Conservation (phyloP, 2,888 invertebrate species). For the Linnaemya tessellans region DNA sequence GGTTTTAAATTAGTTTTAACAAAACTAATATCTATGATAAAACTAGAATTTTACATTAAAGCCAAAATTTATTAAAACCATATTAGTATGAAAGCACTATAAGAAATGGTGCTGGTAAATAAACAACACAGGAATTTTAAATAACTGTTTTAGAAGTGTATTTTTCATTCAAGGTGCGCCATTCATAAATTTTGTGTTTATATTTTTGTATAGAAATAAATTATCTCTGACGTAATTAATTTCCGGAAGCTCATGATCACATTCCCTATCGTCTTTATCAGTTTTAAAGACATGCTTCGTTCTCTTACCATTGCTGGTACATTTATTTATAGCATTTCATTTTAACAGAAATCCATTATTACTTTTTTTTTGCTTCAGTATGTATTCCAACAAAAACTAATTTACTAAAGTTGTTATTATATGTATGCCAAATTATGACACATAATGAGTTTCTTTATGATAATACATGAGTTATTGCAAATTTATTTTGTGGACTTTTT, state of each 20-base stretch:
- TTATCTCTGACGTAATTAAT: not conserved
- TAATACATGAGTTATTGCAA: not conserved
- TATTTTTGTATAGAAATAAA: not conserved
- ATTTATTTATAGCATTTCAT: not conserved
- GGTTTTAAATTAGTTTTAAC: too few relatives aligned
- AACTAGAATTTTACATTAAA: too few relatives aligned
- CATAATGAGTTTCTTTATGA: conserved; percentile 31
- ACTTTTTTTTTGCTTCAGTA: not conserved
- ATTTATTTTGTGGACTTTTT: not conserved
- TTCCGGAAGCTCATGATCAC: not conserved
- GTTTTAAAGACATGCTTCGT: not conserved
- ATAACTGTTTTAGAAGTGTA: not conserved
- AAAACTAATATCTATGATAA: too few relatives aligned
- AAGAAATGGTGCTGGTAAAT: too few relatives aligned
- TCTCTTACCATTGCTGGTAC: not conserved
- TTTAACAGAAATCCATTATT: not conserved
- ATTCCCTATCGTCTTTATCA: not conserved
- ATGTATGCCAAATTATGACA: conserved; percentile 37
- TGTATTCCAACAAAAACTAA: not conserved
- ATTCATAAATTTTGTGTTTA: not conserved
- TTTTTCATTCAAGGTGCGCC: not conserved
- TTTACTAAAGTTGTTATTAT: not conserved
- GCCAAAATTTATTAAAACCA: too few relatives aligned
- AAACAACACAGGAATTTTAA: too few relatives aligned
- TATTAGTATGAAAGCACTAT: too few relatives aligned